Conservation (phyloP, 2,113 vertebrate species). For the Limanda limanda region DNA sequence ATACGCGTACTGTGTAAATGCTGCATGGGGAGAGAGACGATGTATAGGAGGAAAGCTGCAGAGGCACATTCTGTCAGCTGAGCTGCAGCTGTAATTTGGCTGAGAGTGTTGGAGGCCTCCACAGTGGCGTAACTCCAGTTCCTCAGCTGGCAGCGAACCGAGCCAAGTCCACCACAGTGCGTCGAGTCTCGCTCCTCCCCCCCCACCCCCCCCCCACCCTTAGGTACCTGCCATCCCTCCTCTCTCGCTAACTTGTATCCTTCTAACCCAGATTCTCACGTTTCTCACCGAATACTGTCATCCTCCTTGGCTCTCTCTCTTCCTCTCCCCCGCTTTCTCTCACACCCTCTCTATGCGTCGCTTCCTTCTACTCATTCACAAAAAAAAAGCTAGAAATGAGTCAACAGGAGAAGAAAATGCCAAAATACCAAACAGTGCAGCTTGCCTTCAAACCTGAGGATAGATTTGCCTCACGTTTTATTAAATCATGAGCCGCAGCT, state of each 20-base stretch:
- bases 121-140: slow-evolving; percentile 36
- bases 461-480: slow-evolving; percentile 3
- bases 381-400: slow-evolving; percentile 15
- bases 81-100: slow-evolving; percentile 52
- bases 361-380: slow-evolving; percentile 33
- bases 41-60: background rate
- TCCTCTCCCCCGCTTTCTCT: background rate
- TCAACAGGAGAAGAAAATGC: slow-evolving; percentile 2
- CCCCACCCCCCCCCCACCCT: too few species aligned
- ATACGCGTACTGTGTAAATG: background rate
- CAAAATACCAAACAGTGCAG: slow-evolving; percentile 28
- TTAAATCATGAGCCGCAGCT: slow-evolving; percentile 7
- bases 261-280: background rate
- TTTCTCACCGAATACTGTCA: background rate
- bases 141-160: slow-evolving; percentile 47
- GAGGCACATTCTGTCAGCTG: slow-evolving; percentile 18
- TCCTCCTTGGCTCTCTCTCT: too few species aligned
- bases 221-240: too few species aligned
- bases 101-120: slow-evolving; percentile 32
- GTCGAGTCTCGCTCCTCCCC: background rate
- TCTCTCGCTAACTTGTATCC: background rate
- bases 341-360: background rate
- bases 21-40: background rate
- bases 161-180: slow-evolving; percentile 38
- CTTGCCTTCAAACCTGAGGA: slow-evolving; percentile 3